Evolutionary conservation across 1,140 invertebrate species (phyloP).

Genomic region (Anoplophora glabripennis): DNA sequence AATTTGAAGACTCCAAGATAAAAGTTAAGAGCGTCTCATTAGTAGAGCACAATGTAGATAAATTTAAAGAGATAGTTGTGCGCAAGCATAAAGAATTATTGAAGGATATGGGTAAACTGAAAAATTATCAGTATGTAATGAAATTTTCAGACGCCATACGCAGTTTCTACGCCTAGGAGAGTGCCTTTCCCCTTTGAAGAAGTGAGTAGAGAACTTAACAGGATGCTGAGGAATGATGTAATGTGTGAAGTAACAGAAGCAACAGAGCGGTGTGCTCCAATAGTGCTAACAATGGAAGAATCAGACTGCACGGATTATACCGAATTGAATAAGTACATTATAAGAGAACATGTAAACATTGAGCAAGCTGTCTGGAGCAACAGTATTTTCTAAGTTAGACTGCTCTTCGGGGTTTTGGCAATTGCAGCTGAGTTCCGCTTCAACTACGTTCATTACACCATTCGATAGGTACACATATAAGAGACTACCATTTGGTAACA

Average conservation of each 20-base stretch:
- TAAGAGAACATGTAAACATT: conserved; percentile 40
- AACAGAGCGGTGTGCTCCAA: conserved; percentile 49
- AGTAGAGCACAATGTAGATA: not conserved
- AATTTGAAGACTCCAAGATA: not conserved
- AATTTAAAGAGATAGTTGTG: not conserved
- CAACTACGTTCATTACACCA: conserved; percentile 24
- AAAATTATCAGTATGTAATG: conserved; percentile 6
- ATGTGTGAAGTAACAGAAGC: conserved; percentile 40
- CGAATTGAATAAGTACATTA: conserved; percentile 48
- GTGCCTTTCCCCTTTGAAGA: not conserved
- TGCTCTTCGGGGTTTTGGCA: conserved; percentile 48
- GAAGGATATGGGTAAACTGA: conserved; percentile 16
- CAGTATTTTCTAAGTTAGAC: conserved; percentile 47
- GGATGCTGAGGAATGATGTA: conserved; percentile 20
- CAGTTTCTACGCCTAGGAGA: conserved; percentile 32
- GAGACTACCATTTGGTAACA: conserved; percentile 23
- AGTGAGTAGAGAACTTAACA: not conserved
- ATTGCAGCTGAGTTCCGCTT: conserved; percentile 45
- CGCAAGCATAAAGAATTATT: conserved; percentile 12
- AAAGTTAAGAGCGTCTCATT: not conserved
- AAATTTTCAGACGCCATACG: conserved; percentile 19
- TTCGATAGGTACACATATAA: conserved; percentile 30
- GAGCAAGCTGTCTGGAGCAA: conserved; percentile 36
- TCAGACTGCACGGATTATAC: conserved; percentile 48
- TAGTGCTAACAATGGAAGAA: conserved; percentile 39